These are phyloP conservation scores for Aricia agestis DNA, from an alignment of 1,140 invertebrate genomes.

Conservation along the genomic window DNA sequence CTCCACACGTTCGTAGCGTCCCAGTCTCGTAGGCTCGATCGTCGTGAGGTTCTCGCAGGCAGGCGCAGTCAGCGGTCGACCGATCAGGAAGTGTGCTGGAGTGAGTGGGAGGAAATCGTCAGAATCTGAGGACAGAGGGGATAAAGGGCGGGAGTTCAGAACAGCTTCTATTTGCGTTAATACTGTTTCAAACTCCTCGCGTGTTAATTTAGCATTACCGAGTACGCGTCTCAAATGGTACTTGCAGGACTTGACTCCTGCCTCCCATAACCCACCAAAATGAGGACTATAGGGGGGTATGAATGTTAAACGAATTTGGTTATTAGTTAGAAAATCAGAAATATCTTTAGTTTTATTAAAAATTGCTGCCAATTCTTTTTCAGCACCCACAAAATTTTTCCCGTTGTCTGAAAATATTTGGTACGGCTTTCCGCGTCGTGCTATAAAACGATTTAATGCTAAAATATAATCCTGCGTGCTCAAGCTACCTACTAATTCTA, in stretches of 20 bases:
- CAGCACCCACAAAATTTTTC: conserved; percentile 31
- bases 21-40: background rate
- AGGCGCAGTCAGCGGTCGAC: background rate
- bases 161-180: conserved; percentile 17
- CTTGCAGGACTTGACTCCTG: conserved; percentile 12
- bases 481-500: conserved; percentile 19
- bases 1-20: background rate
- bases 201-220: background rate
- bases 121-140: conserved; percentile 14
- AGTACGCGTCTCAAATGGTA: conserved; percentile 4
- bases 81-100: background rate
- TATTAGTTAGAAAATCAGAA: conserved; percentile 21
- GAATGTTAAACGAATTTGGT: conserved; percentile 14
- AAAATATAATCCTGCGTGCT: conserved; percentile 15
- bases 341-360: conserved; percentile 18
- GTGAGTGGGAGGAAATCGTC: background rate
- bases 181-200: conserved; percentile 8
- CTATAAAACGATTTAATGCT: conserved; percentile 16
- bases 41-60: background rate
- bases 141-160: conserved; percentile 14
- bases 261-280: conserved; percentile 17
- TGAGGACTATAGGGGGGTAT: conserved; percentile 8
- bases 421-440: conserved; percentile 20
- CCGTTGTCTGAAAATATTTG: conserved; percentile 27
- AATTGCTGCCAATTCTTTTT: conserved; percentile 23